These are phyloP conservation scores for Corythaixoides concolor DNA, from an alignment of 2,113 vertebrate genomes.

Conservation along the genomic window DNA sequence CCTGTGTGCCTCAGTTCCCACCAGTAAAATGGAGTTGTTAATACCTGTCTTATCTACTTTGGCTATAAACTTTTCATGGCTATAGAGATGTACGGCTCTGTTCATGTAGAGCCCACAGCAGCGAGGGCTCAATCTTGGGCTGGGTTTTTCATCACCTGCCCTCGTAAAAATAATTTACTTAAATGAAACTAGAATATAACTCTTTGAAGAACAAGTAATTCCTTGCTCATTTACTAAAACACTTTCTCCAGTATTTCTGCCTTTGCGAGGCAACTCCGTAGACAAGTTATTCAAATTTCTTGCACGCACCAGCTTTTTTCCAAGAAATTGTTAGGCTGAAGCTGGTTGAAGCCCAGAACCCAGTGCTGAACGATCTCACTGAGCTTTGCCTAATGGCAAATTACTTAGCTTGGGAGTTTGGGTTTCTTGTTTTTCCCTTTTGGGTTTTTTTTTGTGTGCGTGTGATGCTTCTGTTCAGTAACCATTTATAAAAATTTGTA, in stretches of 20 bases:
- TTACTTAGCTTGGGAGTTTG: neutral
- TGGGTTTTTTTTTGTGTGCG: neutral
- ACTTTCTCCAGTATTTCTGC: neutral
- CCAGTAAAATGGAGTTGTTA: neutral
- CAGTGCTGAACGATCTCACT: neutral
- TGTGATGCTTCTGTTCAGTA: neutral
- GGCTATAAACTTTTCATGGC: neutral
- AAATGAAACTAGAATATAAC: neutral
- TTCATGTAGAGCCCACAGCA: neutral
- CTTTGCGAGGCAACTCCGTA: neutral
- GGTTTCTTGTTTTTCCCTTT: neutral
- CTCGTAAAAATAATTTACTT: neutral
- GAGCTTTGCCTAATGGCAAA: neutral
- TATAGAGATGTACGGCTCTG: neutral
- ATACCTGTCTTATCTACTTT: neutral
- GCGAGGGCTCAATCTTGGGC: neutral
- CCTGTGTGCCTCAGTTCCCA: neutral
- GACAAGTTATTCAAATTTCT: neutral
- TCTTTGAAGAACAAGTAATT: neutral
- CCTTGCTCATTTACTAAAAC: neutral
- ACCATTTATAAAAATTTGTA: neutral
- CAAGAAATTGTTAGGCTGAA: neutral
- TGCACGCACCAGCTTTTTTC: accelerated
- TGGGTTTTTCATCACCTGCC: neutral
- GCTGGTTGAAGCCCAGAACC: neutral